Evolutionary conservation across 2,797 vertebrate genomes (phyloP).

Genomic region (Gobionotothen gibberifrons): DNA sequence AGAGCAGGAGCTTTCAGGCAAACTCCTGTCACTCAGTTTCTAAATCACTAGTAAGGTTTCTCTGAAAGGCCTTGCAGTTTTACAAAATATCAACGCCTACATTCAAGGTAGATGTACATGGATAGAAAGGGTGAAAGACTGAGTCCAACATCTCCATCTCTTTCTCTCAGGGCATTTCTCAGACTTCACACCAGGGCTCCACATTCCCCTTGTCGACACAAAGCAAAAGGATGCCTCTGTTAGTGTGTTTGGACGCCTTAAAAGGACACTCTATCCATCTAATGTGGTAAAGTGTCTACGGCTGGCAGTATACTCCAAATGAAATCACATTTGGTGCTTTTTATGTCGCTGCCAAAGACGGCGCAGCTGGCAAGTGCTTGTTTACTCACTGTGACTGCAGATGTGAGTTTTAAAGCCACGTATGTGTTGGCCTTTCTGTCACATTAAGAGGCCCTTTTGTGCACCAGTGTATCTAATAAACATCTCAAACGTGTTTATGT

Average conservation of each 20-base stretch:
- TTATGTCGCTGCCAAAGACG: neutral
- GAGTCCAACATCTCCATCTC: neutral
- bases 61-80: neutral
- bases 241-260: neutral
- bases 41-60: constrained; percentile 1
- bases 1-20: constrained; percentile 1
- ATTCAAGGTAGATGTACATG: constrained; percentile 2
- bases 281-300: constrained; percentile 13
- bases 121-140: neutral
- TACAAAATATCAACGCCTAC: neutral
- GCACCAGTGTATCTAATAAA: neutral
- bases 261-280: neutral
- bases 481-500: neutral
- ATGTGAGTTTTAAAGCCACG: neutral
- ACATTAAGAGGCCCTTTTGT: neutral
- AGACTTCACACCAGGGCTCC: constrained; percentile 47
- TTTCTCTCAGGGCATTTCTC: constrained; percentile 11
- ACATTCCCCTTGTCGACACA: constrained; percentile 47
- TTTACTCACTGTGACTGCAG: neutral
- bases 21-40: constrained; percentile 5
- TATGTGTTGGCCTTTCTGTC: neutral
- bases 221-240: neutral
- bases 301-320: neutral
- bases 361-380: neutral
- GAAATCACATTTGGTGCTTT: constrained; percentile 16